Percentiles rank a stretch among this genome's conserved stretches.
These are phyloP conservation scores for Drosophila littoralis DNA, from an alignment of 1,140 invertebrate species.

Conservation along the genomic window DNA sequence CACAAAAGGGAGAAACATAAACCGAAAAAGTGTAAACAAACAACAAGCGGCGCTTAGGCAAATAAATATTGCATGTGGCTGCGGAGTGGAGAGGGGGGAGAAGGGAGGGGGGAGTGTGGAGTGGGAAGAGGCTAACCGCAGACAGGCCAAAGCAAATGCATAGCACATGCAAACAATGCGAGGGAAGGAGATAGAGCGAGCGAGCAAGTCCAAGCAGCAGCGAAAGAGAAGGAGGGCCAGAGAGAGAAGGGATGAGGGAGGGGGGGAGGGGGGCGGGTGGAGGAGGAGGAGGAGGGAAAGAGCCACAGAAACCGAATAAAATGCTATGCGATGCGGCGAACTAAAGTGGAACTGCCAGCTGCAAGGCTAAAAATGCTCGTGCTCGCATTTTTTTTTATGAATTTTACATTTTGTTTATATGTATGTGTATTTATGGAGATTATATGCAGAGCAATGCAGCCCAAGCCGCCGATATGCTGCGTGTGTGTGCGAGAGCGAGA, in stretches of 20 bases:
- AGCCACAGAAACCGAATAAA: constrained; percentile 20
- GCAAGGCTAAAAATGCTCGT: constrained; percentile 30
- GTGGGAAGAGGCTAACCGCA: constrained; percentile 27
- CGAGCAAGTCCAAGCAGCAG: neutral
- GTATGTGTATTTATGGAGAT: constrained; percentile 62
- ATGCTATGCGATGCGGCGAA: constrained; percentile 18
- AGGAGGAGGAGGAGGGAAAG: too few relatives aligned
- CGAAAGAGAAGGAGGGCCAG: neutral
- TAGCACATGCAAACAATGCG: neutral
- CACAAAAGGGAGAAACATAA: constrained; percentile 48
- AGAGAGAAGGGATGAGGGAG: neutral
- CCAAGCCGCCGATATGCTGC: neutral
- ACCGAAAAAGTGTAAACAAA: constrained; percentile 56
- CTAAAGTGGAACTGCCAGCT: constrained; percentile 32
- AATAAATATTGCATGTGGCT: constrained; percentile 61
- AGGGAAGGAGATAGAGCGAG: neutral
- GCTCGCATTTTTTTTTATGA: constrained; percentile 48
- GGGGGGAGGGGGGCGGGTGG: too few relatives aligned
- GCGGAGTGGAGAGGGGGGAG: neutral
- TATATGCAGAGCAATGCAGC: constrained; percentile 39
- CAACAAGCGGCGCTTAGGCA: constrained; percentile 64
- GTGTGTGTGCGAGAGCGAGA: constrained; percentile 8
- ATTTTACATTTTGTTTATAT: constrained; percentile 70
- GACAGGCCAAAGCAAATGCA: constrained; percentile 42
- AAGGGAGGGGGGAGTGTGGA: neutral